Evolutionary conservation across 2,888 invertebrate genomes (phyloP).

Genomic region (Stenoptilia bipunctidactyla): DNA sequence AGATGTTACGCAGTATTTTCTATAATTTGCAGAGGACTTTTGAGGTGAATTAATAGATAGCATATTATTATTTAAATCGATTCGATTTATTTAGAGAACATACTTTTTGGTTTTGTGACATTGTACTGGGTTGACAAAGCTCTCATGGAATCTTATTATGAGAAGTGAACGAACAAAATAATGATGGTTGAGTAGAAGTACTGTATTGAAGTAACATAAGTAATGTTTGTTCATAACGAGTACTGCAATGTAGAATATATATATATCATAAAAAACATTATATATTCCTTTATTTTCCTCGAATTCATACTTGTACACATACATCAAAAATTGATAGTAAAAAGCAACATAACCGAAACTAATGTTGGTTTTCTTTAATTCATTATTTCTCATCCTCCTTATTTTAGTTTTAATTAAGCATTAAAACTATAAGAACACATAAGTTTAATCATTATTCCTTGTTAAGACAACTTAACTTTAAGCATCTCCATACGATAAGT

Average conservation of each 20-base stretch:
- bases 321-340: constrained; percentile 71
- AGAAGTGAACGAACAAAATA: constrained; percentile 61
- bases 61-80: constrained; percentile 63
- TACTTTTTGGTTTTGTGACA: constrained; percentile 48
- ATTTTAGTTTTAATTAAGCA: too few species aligned
- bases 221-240: constrained; percentile 66
- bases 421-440: too few species aligned
- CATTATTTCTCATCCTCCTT: constrained; percentile 20
- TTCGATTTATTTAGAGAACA: constrained; percentile 58
- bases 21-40: constrained; percentile 49
- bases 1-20: constrained; percentile 56
- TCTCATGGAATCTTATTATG: constrained; percentile 46
- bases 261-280: constrained; percentile 43
- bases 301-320: constrained; percentile 69
- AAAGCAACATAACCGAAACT: constrained; percentile 67
- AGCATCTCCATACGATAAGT: too few species aligned
- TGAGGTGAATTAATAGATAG: constrained; percentile 60
- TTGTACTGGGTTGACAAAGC: constrained; percentile 41
- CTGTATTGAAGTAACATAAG: constrained; percentile 62
- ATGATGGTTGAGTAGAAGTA: constrained; percentile 60
- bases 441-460: too few species aligned
- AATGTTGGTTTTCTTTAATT: constrained; percentile 49
- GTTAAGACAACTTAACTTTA: too few species aligned
- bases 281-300: constrained; percentile 68
- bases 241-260: constrained; percentile 69